phyloP scores from a whole-genome alignment of 2,888 invertebrate species.

The Caenorhabditis sp. region DNA sequence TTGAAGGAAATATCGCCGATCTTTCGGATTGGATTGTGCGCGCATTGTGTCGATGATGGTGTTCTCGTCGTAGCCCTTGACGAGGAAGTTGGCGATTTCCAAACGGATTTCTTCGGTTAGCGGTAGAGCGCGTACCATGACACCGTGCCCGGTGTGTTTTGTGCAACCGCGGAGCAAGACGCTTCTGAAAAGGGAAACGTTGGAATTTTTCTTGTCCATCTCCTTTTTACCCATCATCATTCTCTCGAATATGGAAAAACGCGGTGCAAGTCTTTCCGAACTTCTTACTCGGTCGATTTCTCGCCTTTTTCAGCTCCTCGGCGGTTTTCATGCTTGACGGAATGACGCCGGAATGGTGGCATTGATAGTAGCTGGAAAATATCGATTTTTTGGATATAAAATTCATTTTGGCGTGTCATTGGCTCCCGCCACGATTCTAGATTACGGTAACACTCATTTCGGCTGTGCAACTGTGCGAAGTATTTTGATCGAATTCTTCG shows the following conservation, averaged over 20 bases:
- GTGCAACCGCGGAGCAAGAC: conserved; percentile 70
- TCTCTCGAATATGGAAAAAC: conserved; percentile 69
- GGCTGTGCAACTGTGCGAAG: no score
- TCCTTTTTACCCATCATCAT: conserved; percentile 66
- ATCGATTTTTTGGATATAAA: no score
- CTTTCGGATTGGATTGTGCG: no score
- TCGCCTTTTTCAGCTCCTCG: background rate
- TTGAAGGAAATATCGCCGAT: conserved; percentile 64
- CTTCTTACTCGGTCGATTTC: conserved; percentile 67
- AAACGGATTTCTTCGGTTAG: conserved; percentile 57
- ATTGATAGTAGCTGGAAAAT: conserved; percentile 65
- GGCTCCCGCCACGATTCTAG: no score
- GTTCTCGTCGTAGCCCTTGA: conserved; percentile 65
- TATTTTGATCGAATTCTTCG: no score
- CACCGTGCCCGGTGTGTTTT: conserved; percentile 68
- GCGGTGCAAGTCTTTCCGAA: conserved; percentile 71
- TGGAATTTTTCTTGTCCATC: background rate
- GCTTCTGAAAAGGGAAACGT: conserved; percentile 44
- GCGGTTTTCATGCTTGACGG: background rate
- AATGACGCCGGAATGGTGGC: conserved; percentile 63
- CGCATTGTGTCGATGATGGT: conserved; percentile 59
- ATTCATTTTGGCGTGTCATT: no score
- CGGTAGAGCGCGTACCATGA: conserved; percentile 63
- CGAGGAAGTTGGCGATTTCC: conserved; percentile 62
- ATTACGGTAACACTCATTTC: no score